These are phyloP conservation scores for Phaetusa simplex DNA, from an alignment of 2,113 vertebrate genomes.

Conservation along the genomic window DNA sequence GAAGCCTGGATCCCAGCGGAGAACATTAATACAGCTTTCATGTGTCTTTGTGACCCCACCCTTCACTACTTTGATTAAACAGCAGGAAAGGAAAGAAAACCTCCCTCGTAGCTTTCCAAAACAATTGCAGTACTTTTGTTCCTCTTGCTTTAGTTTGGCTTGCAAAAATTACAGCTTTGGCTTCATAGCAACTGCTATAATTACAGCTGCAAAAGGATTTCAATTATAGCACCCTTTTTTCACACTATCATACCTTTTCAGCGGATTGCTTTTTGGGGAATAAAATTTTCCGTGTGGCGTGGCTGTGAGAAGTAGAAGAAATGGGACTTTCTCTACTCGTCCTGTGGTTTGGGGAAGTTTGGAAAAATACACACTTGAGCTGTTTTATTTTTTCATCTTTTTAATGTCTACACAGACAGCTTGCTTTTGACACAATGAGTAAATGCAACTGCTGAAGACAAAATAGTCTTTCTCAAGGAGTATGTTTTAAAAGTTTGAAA, in stretches of 20 bases:
- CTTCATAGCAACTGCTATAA: background rate
- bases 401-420: background rate
- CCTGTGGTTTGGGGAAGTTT: background rate
- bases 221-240: background rate
- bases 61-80: background rate
- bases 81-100: background rate
- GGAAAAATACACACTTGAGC: background rate
- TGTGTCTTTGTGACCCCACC: background rate
- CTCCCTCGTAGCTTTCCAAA: background rate
- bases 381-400: background rate
- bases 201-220: background rate
- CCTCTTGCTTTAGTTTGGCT: conserved; percentile 3
- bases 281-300: background rate
- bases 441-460: background rate
- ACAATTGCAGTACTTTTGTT: conserved; percentile 13
- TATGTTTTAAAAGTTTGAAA: background rate
- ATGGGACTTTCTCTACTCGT: background rate
- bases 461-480: background rate
- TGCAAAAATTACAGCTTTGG: conserved; percentile 10
- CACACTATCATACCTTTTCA: background rate
- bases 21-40: background rate
- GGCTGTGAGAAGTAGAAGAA: background rate
- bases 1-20: background rate
- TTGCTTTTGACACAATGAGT: background rate
- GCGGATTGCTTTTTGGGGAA: background rate